phyloP scores from a whole-genome alignment of 1,140 invertebrate species.

The Trachelipus rathkii region DNA sequence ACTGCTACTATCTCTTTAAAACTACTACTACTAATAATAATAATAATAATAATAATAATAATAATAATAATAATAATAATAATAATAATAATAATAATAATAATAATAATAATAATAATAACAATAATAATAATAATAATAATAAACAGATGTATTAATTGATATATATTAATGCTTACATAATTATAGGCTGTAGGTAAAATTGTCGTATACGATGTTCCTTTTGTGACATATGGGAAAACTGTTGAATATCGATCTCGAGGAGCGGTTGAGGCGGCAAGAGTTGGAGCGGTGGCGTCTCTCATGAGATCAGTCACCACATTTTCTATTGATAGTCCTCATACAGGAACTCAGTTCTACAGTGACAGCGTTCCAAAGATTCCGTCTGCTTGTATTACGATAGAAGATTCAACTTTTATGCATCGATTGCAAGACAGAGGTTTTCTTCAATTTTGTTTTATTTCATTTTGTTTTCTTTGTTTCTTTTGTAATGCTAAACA shows the following conservation, averaged over 20 bases:
- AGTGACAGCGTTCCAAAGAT: slow-evolving; percentile 62
- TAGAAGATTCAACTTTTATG: slow-evolving; percentile 73
- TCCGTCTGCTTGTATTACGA: slow-evolving; percentile 70
- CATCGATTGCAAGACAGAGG: slow-evolving; percentile 54
- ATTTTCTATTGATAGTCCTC: slow-evolving; percentile 66
- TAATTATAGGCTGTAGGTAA: slow-evolving; percentile 26
- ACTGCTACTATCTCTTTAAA: too few relatives aligned
- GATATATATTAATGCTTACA: not conserved
- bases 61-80: not conserved
- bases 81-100: not conserved
- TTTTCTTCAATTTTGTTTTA: too few relatives aligned
- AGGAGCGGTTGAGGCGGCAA: slow-evolving; percentile 62
- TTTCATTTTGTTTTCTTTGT: too few relatives aligned
- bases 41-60: not conserved
- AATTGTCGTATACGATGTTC: slow-evolving; percentile 30
- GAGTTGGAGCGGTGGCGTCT: slow-evolving; percentile 67
- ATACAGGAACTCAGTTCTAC: slow-evolving; percentile 65
- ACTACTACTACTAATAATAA: too few relatives aligned
- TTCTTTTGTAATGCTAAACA: too few relatives aligned
- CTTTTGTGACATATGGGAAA: slow-evolving; percentile 59
- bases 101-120: not conserved
- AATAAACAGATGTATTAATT: not conserved
- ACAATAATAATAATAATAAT: not conserved
- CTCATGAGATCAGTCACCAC: slow-evolving; percentile 70
- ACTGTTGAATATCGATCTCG: slow-evolving; percentile 63